Base-by-base conservation (phyloP, 2,888 invertebrate genomes). In the Microchrysa polita region DNA sequence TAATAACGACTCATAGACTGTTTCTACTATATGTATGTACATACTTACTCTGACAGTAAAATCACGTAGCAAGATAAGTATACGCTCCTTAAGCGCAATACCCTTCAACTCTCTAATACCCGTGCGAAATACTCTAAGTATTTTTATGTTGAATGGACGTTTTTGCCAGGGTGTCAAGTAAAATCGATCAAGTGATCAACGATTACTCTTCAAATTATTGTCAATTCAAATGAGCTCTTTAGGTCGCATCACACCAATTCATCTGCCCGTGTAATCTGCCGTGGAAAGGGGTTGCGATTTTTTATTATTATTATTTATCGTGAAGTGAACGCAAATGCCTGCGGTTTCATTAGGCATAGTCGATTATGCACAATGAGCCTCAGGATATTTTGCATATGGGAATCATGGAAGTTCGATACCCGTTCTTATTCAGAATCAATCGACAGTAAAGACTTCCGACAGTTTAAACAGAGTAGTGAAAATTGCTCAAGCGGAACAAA, bases 281-380 rank as follows among this genome's bases (percentile, higher is more conserved):
- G 27, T 34, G 2, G 27, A 34, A n/a, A 34, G 27, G 27, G 27
- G 27, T 34, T 34, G 27, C 27, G 27, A 34, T 34, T 34, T 34
- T 34, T 7, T 7, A 34, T 2, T 34, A 5, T 34, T 34, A 34
- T 7, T 34, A 7, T 34, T 34, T 34, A 34, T 34, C 27, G 27
- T 34, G 27, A 34, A 34, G 27, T 7, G 27, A 34, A 34, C 27
- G 27, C 27, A 34, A 5, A 34, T 34, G 27, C 27, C 27, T 48
- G 48, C 16, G 48, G 48, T 60, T 18, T 34, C 53, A 67, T 53
- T 67, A 27, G 27, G 7, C 52, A n/a, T n/a, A 23, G 52, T 52
- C 67, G 34, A 67, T 67, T 67, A 67, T 53, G 34, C 27, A 53
- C 27, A 52, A 27, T 67, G n/a, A 67, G 67, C 67, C 67, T 67